Percentiles rank a stretch among this genome's conserved stretches.
phyloP scores from a whole-genome alignment of 2,113 vertebrate genomes.

The Laterallus jamaicensis region DNA sequence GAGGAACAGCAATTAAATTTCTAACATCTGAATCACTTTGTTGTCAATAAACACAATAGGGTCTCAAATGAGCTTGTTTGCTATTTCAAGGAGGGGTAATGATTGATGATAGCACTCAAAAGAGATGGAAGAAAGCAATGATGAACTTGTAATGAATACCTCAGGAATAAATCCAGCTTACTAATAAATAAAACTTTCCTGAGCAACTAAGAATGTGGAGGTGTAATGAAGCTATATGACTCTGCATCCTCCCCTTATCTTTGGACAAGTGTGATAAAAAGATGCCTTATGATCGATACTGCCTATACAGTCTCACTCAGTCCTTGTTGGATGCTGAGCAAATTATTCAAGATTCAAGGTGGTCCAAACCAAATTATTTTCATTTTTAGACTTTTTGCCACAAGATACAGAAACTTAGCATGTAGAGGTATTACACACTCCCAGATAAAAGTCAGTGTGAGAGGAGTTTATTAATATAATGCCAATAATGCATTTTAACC shows the following conservation, averaged over 20 bases:
- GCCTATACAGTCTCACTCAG: not conserved
- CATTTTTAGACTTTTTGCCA: not conserved
- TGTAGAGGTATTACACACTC: not conserved
- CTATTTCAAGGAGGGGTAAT: not conserved
- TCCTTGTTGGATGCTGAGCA: not conserved
- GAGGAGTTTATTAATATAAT: not conserved
- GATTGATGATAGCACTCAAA: not conserved
- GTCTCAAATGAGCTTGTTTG: not conserved
- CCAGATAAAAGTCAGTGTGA: not conserved
- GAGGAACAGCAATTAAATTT: not conserved
- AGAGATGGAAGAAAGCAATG: not conserved
- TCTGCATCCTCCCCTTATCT: not conserved
- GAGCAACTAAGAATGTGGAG: not conserved
- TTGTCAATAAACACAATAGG: not conserved
- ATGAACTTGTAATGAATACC: not conserved
- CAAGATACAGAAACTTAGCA: not conserved
- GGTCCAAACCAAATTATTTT: not conserved
- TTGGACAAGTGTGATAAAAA: not conserved
- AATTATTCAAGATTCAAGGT: not conserved
- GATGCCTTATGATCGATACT: not conserved
- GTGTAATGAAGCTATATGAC: not conserved
- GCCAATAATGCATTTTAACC: not conserved
- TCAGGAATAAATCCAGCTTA: not conserved
- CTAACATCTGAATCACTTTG: not conserved
- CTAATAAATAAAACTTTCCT: not conserved